Evolutionary conservation across 2,797 vertebrate genomes (phyloP), one percentile per base, ranked within the genome.

Genomic region (Bovichtus diacanthus): DNA sequence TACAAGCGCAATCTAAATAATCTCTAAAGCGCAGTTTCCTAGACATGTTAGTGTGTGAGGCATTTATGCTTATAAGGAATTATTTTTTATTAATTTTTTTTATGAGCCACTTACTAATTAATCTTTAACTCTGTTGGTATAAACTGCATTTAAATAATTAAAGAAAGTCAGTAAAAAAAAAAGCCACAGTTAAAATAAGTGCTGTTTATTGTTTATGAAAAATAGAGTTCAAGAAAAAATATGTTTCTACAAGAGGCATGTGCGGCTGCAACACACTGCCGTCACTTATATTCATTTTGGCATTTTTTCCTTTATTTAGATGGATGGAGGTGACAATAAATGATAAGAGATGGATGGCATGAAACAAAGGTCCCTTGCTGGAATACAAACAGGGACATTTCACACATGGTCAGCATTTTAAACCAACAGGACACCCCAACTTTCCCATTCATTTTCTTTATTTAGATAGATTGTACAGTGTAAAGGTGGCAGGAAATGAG

Each of bases 81-180:
- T n/a, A n/a, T n/a, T n/a, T n/a, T n/a, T n/a, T n/a, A n/a, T n/a
- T n/a, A n/a, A n/a, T n/a, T n/a, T n/a, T n/a, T 54, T 43, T 70
- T 49, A 39, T 78, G 60, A 70, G 46, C 13, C 27, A n/a, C 16
- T 56, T n/a, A 3, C 49, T 34, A 49, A 67, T 67, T 41, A 66
- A 29, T 54, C 39, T 21, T 7, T 4, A 12, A 10, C 9, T 47
- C 13, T 51, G 27, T 19, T 31, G 13, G 1, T 12, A 21, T 23
- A 11, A 11, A 25, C 13, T 36, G 0, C 15, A 38, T 39, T 4
- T 10, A 11, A 34, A 34, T 60, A 23, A 44, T 23, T 6, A 34
- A 19, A 9, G 3, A 12, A 59, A 41, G 7, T 18, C 19, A 15
- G 8, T 54, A 5, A 31, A 38, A 44, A n/a, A n/a, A n/a, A n/a